Evolutionary conservation across 2,888 invertebrate species (phyloP).

Genomic region (Hipparchia semele): DNA sequence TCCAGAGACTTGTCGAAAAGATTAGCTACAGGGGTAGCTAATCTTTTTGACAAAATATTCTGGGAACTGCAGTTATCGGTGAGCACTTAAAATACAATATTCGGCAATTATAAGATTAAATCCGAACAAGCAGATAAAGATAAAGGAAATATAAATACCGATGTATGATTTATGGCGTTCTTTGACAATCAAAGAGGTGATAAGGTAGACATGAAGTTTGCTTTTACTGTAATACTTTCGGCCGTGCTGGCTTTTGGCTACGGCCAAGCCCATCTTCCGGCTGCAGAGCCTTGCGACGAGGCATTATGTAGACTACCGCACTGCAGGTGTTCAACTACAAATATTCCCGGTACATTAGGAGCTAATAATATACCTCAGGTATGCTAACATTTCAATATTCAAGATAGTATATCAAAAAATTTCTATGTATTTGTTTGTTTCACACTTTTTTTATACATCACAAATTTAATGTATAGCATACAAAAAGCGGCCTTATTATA

Average conservation of each 20-base stretch:
- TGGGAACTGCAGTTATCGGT: neutral
- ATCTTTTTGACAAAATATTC: too few species aligned
- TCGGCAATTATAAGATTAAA: slow-evolving; percentile 22
- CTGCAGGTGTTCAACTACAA: slow-evolving; percentile 78
- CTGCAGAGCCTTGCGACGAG: slow-evolving; percentile 61
- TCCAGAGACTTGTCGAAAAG: too few species aligned
- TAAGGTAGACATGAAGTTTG: slow-evolving; percentile 22
- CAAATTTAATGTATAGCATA: too few species aligned
- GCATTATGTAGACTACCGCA: slow-evolving; percentile 75
- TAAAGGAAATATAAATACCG: slow-evolving; percentile 28
- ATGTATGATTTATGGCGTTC: slow-evolving; percentile 10
- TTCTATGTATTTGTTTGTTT: too few species aligned
- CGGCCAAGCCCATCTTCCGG: slow-evolving; percentile 33
- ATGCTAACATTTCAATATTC: slow-evolving; percentile 22
- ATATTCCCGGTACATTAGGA: slow-evolving; percentile 72
- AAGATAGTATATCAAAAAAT: neutral
- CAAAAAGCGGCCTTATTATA: too few species aligned
- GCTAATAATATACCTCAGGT: slow-evolving; percentile 80
- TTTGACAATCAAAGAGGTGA: slow-evolving; percentile 12
- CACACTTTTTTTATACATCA: too few species aligned
- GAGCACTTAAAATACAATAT: slow-evolving; percentile 8
- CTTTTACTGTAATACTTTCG: slow-evolving; percentile 14
- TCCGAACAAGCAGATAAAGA: slow-evolving; percentile 21
- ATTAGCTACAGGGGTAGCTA: too few species aligned
- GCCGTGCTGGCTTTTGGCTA: slow-evolving; percentile 13